Conservation (phyloP, 2,888 invertebrate species). For the Stenodera caucasica region DNA sequence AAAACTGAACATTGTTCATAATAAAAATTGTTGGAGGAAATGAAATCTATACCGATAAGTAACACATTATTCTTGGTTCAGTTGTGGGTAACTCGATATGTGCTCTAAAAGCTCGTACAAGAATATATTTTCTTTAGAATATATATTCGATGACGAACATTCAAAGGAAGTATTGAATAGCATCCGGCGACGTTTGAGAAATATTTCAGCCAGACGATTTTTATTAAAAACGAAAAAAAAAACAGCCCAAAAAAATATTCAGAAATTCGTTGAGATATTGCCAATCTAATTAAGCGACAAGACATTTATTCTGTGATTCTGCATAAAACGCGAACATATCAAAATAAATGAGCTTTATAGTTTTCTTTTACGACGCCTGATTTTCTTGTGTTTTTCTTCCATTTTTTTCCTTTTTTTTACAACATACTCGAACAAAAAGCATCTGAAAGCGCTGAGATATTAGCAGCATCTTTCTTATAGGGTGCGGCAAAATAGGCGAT, state of each 20-base stretch:
- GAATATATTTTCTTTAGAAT: constrained; percentile 28
- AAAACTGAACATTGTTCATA: neutral
- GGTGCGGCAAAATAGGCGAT: constrained; percentile 45
- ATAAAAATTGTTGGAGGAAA: constrained; percentile 23
- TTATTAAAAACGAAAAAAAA: neutral
- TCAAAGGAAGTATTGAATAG: constrained; percentile 27
- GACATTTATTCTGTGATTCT: no score
- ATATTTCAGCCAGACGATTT: neutral
- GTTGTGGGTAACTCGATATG: constrained; percentile 27
- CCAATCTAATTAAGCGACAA: neutral
- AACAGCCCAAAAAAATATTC: neutral
- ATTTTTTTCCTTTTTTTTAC: neutral
- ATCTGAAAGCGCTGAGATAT: constrained; percentile 39
- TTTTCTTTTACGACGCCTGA: no score
- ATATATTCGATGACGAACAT: constrained; percentile 26
- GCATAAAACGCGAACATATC: no score
- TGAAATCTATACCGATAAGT: constrained; percentile 30
- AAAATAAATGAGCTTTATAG: no score
- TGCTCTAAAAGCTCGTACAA: constrained; percentile 29
- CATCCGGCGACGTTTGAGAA: neutral
- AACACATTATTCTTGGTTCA: constrained; percentile 31
- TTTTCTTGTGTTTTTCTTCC: neutral
- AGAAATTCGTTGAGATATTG: neutral
- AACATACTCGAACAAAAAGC: constrained; percentile 15
- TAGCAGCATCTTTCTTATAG: constrained; percentile 41